These are phyloP conservation scores for Leucosticte australis DNA, from an alignment of 2,113 vertebrate genomes.

Conservation along the genomic window DNA sequence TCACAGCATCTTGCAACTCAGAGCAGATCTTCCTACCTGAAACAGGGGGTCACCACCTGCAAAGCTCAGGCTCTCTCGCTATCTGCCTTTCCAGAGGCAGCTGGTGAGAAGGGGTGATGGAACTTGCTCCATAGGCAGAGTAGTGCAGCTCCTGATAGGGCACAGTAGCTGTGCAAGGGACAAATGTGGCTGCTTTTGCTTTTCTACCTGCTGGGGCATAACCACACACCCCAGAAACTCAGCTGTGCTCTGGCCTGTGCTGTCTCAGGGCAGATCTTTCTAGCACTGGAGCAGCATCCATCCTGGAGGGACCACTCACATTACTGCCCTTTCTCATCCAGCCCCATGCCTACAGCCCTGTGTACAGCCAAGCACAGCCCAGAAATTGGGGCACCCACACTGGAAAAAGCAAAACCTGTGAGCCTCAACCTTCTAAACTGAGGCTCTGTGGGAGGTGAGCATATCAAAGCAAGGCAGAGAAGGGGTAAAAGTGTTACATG, in stretches of 20 bases:
- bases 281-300: background rate
- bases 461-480: background rate
- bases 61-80: background rate
- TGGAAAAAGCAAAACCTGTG: background rate
- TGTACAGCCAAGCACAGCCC: background rate
- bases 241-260: background rate
- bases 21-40: background rate
- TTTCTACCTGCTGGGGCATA: background rate
- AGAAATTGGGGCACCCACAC: fast-evolving
- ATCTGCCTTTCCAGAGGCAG: background rate
- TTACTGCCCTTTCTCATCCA: background rate
- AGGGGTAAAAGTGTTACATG: background rate
- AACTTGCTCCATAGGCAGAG: background rate
- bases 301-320: background rate
- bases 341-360: fast-evolving
- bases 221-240: background rate
- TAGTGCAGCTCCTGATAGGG: background rate
- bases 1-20: background rate
- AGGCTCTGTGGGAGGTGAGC: fast-evolving
- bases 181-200: background rate
- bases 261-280: background rate
- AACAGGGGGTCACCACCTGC: background rate
- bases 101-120: background rate
- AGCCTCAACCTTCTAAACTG: background rate
- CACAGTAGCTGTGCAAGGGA: background rate